Evolutionary conservation across 1,140 invertebrate species (phyloP).

Genomic region (Leptopilina clavipes): DNA sequence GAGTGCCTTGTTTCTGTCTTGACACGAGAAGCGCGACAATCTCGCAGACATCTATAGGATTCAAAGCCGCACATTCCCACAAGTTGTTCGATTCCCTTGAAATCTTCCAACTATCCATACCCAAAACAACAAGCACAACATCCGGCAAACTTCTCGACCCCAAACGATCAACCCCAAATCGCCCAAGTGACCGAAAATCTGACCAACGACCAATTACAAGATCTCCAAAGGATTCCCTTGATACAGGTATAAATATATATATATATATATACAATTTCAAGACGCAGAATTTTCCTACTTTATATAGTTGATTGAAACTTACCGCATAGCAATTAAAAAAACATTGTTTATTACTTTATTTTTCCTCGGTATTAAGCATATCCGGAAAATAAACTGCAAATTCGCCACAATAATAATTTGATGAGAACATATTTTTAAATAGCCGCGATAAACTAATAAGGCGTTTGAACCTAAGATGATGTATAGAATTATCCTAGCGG

Average conservation of each 20-base stretch:
- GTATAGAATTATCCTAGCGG: neutral
- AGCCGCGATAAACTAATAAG: slow-evolving; percentile 20
- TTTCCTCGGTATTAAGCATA: too few species aligned
- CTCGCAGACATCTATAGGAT: slow-evolving; percentile 40
- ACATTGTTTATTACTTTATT: too few species aligned
- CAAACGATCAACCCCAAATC: slow-evolving; percentile 54
- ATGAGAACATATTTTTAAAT: neutral
- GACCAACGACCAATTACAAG: slow-evolving; percentile 59
- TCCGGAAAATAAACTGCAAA: too few species aligned
- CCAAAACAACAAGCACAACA: slow-evolving; percentile 65
- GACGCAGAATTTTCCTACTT: neutral
- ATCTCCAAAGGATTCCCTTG: slow-evolving; percentile 36
- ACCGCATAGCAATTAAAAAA: too few species aligned
- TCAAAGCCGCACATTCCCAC: slow-evolving; percentile 55
- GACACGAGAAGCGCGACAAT: slow-evolving; percentile 45
- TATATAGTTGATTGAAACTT: too few species aligned
- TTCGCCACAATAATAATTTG: slow-evolving; percentile 5
- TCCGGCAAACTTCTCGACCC: slow-evolving; percentile 63
- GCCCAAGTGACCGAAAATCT: slow-evolving; percentile 60
- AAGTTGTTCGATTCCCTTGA: slow-evolving; percentile 63
- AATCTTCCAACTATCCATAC: slow-evolving; percentile 64
- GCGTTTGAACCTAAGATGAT: neutral
- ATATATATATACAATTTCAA: too few species aligned
- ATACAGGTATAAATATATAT: too few species aligned
- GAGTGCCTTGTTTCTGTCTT: slow-evolving; percentile 35